Conservation (phyloP, 2,113 vertebrate genomes). For the Thermophis baileyi region DNA sequence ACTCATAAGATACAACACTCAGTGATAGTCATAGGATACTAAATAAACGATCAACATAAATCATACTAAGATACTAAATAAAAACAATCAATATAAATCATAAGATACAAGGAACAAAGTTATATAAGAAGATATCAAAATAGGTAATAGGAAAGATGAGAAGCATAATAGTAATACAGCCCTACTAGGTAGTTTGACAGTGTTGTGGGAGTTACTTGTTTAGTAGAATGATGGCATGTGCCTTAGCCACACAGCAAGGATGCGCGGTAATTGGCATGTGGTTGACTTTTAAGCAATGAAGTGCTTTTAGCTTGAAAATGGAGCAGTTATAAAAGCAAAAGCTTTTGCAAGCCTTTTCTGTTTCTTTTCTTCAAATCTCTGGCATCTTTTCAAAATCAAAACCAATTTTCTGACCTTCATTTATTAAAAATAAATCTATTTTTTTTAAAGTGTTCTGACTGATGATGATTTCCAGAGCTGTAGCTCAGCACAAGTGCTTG, state of each 20-base stretch:
- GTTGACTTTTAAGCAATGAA: not conserved
- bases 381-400: constrained; percentile 41
- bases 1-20: not conserved
- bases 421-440: constrained; percentile 56
- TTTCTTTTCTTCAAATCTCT: constrained; percentile 48
- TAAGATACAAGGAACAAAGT: not conserved
- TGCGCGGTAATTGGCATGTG: not conserved
- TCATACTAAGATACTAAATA: not conserved
- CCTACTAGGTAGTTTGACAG: not conserved
- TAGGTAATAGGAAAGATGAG: not conserved
- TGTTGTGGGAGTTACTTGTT: not conserved
- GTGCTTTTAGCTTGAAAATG: constrained; percentile 6
- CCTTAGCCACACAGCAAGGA: not conserved
- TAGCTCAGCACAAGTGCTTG: constrained; percentile 28
- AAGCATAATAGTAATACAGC: not conserved
- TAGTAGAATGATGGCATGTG: not conserved
- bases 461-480: constrained; percentile 54
- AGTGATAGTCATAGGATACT: not conserved
- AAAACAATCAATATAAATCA: not conserved
- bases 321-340: constrained; percentile 23
- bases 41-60: not conserved
- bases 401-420: constrained; percentile 51
- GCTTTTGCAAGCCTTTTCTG: constrained; percentile 31
- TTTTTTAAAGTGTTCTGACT: constrained; percentile 14
- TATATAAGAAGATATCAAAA: not conserved